phyloP scores from a whole-genome alignment of 2,113 vertebrate genomes.

The Laterallus jamaicensis region DNA sequence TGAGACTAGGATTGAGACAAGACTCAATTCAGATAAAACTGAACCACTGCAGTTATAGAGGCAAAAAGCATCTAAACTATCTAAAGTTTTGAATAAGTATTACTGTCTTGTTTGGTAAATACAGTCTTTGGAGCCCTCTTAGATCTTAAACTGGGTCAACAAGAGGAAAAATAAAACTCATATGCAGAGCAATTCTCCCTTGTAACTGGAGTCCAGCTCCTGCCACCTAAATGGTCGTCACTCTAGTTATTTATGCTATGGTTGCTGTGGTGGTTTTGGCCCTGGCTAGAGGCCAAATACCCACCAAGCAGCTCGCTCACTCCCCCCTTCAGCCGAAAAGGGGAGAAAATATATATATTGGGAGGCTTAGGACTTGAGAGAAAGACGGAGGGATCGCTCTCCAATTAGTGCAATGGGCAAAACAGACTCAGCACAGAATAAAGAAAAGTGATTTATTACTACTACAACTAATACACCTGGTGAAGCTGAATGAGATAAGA shows the following conservation, averaged over 20 bases:
- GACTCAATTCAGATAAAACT: not conserved
- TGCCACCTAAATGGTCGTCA: fast-evolving
- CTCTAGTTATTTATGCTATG: not conserved
- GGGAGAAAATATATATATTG: too few species aligned
- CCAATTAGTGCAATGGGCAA: too few species aligned
- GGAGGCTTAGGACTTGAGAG: too few species aligned
- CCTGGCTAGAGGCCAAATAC: too few species aligned
- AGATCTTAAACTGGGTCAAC: not conserved
- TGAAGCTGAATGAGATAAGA: too few species aligned
- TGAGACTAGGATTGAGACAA: not conserved
- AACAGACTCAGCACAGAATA: too few species aligned
- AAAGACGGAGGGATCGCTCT: too few species aligned
- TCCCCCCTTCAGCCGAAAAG: too few species aligned
- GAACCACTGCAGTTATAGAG: not conserved
- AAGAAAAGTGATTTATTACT: too few species aligned
- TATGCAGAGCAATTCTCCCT: not conserved
- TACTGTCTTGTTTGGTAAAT: not conserved
- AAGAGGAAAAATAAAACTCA: not conserved
- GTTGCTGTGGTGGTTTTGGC: not conserved
- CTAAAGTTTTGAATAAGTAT: not conserved
- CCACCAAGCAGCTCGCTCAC: too few species aligned
- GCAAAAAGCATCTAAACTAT: not conserved
- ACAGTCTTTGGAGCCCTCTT: not conserved
- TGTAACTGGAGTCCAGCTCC: not conserved
- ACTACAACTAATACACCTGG: too few species aligned